Evolutionary conservation across 1,140 invertebrate genomes (phyloP).

Genomic region (Calephelis nemesis): DNA sequence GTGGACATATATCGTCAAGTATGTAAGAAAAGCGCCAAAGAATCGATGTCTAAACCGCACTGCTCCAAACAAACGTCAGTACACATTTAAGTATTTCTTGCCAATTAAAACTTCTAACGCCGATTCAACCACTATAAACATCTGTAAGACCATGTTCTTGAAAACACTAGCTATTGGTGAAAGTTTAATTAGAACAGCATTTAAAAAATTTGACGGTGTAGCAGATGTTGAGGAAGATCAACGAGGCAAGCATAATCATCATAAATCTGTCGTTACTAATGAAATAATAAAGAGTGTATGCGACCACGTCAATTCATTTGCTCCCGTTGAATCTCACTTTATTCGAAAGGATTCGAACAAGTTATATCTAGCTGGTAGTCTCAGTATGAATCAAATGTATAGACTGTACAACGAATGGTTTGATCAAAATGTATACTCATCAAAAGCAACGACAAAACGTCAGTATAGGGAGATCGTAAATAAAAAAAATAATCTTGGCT

Average conservation of each 20-base stretch:
- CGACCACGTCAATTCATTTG: conserved; percentile 25
- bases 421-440: conserved; percentile 12
- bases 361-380: conserved; percentile 9
- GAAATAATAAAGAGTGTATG: conserved; percentile 22
- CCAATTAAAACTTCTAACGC: conserved; percentile 17
- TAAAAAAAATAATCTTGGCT: no score
- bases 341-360: conserved; percentile 17
- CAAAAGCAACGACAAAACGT: not conserved
- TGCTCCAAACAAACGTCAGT: conserved; percentile 20
- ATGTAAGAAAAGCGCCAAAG: conserved; percentile 18
- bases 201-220: conserved; percentile 25
- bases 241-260: conserved; percentile 17
- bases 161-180: conserved; percentile 23
- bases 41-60: conserved; percentile 17
- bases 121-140: conserved; percentile 8
- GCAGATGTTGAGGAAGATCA: conserved; percentile 18
- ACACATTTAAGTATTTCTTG: conserved; percentile 26
- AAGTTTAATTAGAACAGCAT: conserved; percentile 22
- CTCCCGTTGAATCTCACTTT: conserved; percentile 23
- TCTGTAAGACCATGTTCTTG: conserved; percentile 27
- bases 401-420: conserved; percentile 22
- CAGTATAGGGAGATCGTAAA: not conserved
- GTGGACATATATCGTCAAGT: conserved; percentile 22
- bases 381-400: not conserved
- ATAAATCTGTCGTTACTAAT: not conserved